A percentile compares a stretch with the other conserved stretches of the same genome.
These are phyloP conservation scores for Macrotrachela quadricornifera DNA, from an alignment of 1,140 invertebrate genomes.

Conservation along the genomic window DNA sequence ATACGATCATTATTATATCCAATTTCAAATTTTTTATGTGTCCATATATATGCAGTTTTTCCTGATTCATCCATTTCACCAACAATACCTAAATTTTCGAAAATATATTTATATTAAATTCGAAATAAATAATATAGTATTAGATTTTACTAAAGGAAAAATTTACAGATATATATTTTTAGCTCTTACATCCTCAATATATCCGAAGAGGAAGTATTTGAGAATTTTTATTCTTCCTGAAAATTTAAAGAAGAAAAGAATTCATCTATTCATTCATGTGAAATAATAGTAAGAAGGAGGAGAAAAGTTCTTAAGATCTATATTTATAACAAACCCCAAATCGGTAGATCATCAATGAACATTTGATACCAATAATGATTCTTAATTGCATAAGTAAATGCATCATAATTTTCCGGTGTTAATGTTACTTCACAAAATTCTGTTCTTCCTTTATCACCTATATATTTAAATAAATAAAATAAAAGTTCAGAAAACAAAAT, in stretches of 20 bases:
- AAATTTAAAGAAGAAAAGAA: no score
- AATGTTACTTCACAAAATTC: slow-evolving; percentile 65
- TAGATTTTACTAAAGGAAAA: no score
- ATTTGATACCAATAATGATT: slow-evolving; percentile 99
- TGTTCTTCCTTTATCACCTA: slow-evolving; percentile 52
- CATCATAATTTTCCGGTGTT: slow-evolving; percentile 60
- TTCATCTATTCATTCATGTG: no score
- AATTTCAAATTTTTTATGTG: slow-evolving; percentile 95
- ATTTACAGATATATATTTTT: no score
- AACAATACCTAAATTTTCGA: slow-evolving; percentile 36
- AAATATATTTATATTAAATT: no score
- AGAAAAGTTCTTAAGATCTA: no score
- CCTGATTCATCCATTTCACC: slow-evolving; percentile 56
- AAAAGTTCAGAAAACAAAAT: no score
- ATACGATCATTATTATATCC: slow-evolving; percentile 88
- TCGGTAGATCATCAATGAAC: slow-evolving; percentile 94
- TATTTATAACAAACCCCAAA: slow-evolving; percentile 77
- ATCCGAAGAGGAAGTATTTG: no score
- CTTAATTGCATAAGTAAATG: slow-evolving; percentile 87
- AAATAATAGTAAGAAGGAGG: no score
- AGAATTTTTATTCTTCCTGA: no score
- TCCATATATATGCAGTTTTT: slow-evolving; percentile 68
- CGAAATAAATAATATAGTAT: no score
- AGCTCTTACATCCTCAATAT: no score
- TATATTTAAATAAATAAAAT: slow-evolving; percentile 16